Evolutionary conservation across 1,140 invertebrate species (phyloP), one percentile per base, ranked within the genome.

Genomic region (Hermatobates lingyangjiaoensis): DNA sequence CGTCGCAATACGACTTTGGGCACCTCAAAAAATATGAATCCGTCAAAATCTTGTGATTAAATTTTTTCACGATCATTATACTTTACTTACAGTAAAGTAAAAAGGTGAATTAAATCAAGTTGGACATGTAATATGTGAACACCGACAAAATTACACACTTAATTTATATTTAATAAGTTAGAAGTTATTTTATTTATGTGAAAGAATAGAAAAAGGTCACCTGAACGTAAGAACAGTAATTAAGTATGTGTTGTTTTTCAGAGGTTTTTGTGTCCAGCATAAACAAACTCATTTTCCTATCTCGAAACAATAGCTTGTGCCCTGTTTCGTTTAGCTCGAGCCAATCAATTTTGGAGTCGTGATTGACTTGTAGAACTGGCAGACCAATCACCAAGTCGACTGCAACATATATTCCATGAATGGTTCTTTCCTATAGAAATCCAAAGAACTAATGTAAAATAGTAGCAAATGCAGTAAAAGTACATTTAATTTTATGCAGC

Each of bases 301-400:
- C 93, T 7, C 94, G 70, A 55, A 90, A 91, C 2, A 98, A 64
- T 27, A 98, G 63, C 61, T 91, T 83, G 51, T 83, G 77, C 0
- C 83, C 89, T 14, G 88, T 92, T 70, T 98, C 94, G 66, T 91
- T 98, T 28, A 98, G 64, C 65, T 98, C 94, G 2, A 98, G 66
- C 95, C 94, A 98, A 66, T 98, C 92, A 39, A 98, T 83, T 60
- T 91, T 83, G 0, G 85, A 82, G 56, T 94, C 89, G 64, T 98
- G 91, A 57, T 71, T 77, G 42, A 96, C 77, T 63, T 93, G 83
- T 0, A 77, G 76, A 24, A 91, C 60, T 18, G 78, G 78, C 12
- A 77, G 64, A 42, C 81, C 83, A 40, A 69, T 80, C 0, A 83
- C 62, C 10, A 98, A 68, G 65, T 98, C 92, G 18, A 95, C 78